Percentiles rank a stretch among this genome's conserved stretches.
Evolutionary conservation across 2,888 invertebrate species (phyloP).

Genomic region (Scelioninae gen. 1): DNA sequence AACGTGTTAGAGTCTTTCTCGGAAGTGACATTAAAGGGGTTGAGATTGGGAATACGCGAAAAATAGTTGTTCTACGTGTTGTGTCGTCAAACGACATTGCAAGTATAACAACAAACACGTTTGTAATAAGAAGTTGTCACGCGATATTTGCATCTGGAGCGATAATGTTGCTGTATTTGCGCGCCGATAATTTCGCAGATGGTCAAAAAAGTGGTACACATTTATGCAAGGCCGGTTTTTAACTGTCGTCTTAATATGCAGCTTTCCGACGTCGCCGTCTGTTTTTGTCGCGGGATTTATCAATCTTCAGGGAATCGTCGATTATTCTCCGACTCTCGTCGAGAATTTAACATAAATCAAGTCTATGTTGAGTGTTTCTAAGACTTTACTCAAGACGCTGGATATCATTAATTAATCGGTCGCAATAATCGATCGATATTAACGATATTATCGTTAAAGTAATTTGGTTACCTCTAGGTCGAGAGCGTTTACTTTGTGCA

Average conservation of each 20-base stretch:
- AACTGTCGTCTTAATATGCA: constrained; percentile 56
- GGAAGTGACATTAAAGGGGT: constrained; percentile 42
- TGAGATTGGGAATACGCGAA: constrained; percentile 41
- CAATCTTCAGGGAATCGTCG: constrained; percentile 42
- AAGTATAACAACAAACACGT: constrained; percentile 56
- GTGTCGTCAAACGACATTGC: constrained; percentile 44
- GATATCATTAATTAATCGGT: constrained; percentile 54
- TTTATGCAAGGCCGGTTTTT: constrained; percentile 42
- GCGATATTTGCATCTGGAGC: constrained; percentile 69
- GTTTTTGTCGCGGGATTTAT: constrained; percentile 45
- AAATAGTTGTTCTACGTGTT: constrained; percentile 43
- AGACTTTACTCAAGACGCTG: constrained; percentile 22
- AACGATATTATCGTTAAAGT: constrained; percentile 46
- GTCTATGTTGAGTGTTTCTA: constrained; percentile 32
- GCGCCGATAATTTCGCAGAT: constrained; percentile 50
- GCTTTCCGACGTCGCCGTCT: too few species aligned
- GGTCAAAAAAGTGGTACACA: constrained; percentile 44
- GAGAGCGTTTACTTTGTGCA: constrained; percentile 33
- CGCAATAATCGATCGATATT: constrained; percentile 46
- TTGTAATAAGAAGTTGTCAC: constrained; percentile 65
- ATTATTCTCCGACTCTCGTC: constrained; percentile 39
- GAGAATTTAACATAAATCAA: constrained; percentile 45
- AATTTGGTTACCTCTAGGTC: constrained; percentile 18
- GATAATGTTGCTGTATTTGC: constrained; percentile 59
- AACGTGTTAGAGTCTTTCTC: constrained; percentile 3